These are phyloP conservation scores for Amblyjoppa proteus DNA, from an alignment of 2,888 invertebrate genomes.

Conservation along the genomic window DNA sequence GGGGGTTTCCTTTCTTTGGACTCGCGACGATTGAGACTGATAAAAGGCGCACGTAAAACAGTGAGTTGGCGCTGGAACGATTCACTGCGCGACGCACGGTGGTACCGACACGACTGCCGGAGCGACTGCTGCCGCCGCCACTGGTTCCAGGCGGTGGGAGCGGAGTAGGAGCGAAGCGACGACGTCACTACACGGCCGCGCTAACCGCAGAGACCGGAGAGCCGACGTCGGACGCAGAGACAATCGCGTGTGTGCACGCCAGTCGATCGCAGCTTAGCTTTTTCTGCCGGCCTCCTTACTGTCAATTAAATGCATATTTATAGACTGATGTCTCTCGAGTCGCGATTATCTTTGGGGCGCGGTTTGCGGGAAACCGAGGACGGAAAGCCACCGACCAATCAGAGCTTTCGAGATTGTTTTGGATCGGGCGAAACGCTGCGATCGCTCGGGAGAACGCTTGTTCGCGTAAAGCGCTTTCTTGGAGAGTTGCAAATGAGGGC, in stretches of 20 bases:
- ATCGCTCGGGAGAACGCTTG: too few relatives aligned
- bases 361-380: too few relatives aligned
- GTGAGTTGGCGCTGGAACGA: not conserved
- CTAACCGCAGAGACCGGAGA: not conserved
- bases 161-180: slow-evolving; percentile 9
- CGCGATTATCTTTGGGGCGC: too few relatives aligned
- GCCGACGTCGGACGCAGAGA: not conserved
- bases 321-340: too few relatives aligned
- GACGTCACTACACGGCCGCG: slow-evolving; percentile 1
- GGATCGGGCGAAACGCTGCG: too few relatives aligned
- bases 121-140: slow-evolving; percentile 13
- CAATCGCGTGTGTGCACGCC: not conserved
- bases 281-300: too few relatives aligned
- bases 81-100: slow-evolving; percentile 64
- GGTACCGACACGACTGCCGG: slow-evolving; percentile 75
- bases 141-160: slow-evolving; percentile 16
- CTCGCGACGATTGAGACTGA: not conserved
- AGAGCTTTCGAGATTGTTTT: too few relatives aligned
- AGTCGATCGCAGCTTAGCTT: too few relatives aligned
- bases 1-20: not conserved
- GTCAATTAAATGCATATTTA: too few relatives aligned
- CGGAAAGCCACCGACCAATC: too few relatives aligned
- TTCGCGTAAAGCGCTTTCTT: too few relatives aligned
- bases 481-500: too few relatives aligned
- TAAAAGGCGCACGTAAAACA: slow-evolving; percentile 9